A percentile compares a stretch with the other conserved stretches of the same genome.
Evolutionary conservation across 2,113 vertebrate genomes (phyloP).

Genomic region (Serilophus lunatus): DNA sequence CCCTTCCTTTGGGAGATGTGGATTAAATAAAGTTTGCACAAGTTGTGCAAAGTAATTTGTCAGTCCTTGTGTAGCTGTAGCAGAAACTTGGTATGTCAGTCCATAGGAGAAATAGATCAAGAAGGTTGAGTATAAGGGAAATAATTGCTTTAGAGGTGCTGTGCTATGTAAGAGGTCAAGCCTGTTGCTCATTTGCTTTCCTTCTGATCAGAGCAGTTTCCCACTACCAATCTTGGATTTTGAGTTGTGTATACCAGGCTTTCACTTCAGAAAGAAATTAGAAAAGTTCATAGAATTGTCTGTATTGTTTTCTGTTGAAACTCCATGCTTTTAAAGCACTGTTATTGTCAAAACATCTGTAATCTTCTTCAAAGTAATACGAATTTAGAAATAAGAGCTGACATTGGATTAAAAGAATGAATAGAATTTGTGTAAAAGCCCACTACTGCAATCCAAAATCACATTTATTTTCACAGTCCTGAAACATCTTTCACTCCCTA

Average conservation of each 20-base stretch:
- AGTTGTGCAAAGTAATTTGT: neutral
- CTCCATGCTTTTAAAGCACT: neutral
- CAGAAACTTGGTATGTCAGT: neutral
- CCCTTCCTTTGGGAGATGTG: accelerated
- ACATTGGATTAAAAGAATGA: neutral
- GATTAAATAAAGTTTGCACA: neutral
- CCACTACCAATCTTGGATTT: neutral
- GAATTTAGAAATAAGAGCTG: neutral
- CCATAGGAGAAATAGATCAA: neutral
- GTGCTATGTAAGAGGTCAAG: neutral
- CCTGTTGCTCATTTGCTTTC: neutral
- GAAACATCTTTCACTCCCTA: neutral
- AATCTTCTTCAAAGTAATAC: neutral
- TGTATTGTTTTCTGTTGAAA: neutral
- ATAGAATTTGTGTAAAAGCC: neutral
- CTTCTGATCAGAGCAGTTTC: neutral
- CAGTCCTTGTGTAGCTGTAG: neutral
- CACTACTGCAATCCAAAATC: neutral
- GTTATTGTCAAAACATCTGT: neutral
- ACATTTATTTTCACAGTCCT: neutral
- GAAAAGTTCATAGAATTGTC: neutral
- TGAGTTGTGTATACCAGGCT: neutral
- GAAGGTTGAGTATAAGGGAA: neutral
- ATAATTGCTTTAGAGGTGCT: neutral
- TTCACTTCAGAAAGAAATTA: neutral